A percentile compares a stretch with the other conserved stretches of the same genome.
These are phyloP conservation scores for Anableps anableps DNA, from an alignment of 2,797 vertebrate species.

Conservation along the genomic window DNA sequence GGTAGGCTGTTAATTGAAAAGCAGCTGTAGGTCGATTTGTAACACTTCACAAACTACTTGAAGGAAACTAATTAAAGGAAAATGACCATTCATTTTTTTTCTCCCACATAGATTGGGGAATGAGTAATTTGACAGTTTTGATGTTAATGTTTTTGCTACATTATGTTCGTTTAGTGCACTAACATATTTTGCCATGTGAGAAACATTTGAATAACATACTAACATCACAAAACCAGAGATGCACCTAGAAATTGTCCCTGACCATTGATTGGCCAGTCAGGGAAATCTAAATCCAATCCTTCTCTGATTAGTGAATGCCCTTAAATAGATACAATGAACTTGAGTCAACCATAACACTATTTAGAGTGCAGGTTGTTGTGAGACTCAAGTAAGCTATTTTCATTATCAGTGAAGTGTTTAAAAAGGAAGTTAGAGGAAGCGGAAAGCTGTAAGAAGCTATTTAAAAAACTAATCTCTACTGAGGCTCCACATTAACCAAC, in stretches of 20 bases:
- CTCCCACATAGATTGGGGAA: neutral
- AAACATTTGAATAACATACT: neutral
- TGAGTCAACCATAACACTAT: neutral
- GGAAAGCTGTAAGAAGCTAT: neutral
- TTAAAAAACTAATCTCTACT: neutral
- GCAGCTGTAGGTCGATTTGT: neutral
- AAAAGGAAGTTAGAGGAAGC: neutral
- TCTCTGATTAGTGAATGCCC: conserved; percentile 3
- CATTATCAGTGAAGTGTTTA: neutral
- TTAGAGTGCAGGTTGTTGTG: neutral
- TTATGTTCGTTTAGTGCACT: neutral
- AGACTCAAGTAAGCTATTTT: neutral
- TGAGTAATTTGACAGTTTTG: neutral
- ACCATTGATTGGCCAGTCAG: neutral
- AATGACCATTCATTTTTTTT: neutral
- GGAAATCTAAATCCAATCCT: conserved; percentile 6
- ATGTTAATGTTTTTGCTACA: neutral
- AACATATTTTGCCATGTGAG: neutral
- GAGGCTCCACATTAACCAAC: neutral
- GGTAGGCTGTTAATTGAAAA: neutral
- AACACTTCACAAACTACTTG: conserved; percentile 2
- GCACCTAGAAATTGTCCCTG: neutral
- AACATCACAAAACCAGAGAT: neutral
- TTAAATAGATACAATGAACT: conserved; percentile 1
- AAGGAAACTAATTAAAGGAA: neutral